Evolutionary conservation across 2,888 invertebrate genomes (phyloP), one percentile per base, ranked within the genome.

Genomic region (Priocnemis perturbator): DNA sequence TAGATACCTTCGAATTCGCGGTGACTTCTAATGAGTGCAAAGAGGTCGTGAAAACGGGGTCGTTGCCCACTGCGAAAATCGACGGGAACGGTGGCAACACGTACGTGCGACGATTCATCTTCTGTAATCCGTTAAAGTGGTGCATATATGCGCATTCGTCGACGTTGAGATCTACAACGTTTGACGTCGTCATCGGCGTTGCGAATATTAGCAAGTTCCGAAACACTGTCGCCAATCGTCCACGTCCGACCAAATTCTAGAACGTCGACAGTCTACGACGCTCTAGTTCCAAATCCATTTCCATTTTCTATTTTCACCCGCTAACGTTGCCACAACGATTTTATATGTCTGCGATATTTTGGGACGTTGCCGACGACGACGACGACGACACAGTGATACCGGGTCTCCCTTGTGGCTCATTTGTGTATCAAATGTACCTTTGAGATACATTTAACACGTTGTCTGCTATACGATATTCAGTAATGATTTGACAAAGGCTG

Each of bases 271-370:
- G 78, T 11, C 14, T 11, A 75, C 77, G 70, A 72, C 14, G 74
- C 79, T 81, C 85, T 85, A 86, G 86, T 86, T 85, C 83, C 79
- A 85, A 75, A 82, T 81, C 48, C 74, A 77, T 83, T 83, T 83
- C 83, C 83, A 86, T 86, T 85, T 85, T 86, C 85, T 84, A 85
- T 85, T 85, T 84, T 78, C 79, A 83, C 76, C 77, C 79, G 79
- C 75, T 78, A 76, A 69, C 82, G 79, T 83, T 81, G 82, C 71
- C 74, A 67, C 83, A 79, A 83, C 84, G 83, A 86, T 86, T 88
- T 87, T 87, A 85, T 85, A 86, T 83, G 87, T 85, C 85, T 85
- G 85, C 83, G 88, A 85, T 88, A 88, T 88, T 88, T 88, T 78
- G 85, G 76, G 78, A 69, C 66, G 64, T 57, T 60, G 57, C 37